A percentile compares a stretch with the other conserved stretches of the same genome.
Conservation (phyloP, 2,888 invertebrate genomes). For the Ophion ventricosus region DNA sequence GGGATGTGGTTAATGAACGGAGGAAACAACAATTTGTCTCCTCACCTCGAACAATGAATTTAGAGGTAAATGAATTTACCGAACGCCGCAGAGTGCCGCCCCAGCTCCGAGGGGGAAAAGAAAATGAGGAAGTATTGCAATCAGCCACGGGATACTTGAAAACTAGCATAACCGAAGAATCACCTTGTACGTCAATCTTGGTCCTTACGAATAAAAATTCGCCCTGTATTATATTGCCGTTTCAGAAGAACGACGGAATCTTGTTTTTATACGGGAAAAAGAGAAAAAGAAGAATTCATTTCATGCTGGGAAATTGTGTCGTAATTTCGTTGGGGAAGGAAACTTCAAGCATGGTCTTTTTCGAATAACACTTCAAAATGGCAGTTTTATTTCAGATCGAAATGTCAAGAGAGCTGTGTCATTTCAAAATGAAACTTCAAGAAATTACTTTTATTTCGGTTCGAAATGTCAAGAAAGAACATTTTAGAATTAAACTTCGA, state of each 20-base stretch:
- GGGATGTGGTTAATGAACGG: slow-evolving; percentile 72
- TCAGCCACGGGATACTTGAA: slow-evolving; percentile 1
- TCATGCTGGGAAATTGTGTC: background rate
- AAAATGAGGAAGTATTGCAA: slow-evolving; percentile 25
- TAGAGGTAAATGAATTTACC: slow-evolving; percentile 63
- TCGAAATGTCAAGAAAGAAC: background rate
- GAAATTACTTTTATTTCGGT: too few relatives aligned
- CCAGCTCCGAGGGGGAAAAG: slow-evolving; percentile 20
- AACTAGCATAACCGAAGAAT: background rate
- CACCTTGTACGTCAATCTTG: background rate
- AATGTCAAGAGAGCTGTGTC: background rate
- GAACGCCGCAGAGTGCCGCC: slow-evolving; percentile 47
- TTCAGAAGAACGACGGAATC: background rate
- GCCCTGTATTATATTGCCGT: background rate
- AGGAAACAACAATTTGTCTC: slow-evolving; percentile 73
- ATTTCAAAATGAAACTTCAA: background rate
- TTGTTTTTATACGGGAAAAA: background rate
- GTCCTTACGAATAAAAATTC: background rate
- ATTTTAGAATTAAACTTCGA: too few relatives aligned
- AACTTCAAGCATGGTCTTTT: background rate
- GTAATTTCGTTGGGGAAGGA: background rate
- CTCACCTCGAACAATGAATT: slow-evolving; percentile 72
- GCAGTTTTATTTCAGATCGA: background rate
- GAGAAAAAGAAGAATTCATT: background rate
- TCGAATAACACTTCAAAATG: background rate